These are phyloP conservation scores for Tachyglossus aculeatus DNA, from an alignment of 2,797 vertebrate species.

Conservation along the genomic window DNA sequence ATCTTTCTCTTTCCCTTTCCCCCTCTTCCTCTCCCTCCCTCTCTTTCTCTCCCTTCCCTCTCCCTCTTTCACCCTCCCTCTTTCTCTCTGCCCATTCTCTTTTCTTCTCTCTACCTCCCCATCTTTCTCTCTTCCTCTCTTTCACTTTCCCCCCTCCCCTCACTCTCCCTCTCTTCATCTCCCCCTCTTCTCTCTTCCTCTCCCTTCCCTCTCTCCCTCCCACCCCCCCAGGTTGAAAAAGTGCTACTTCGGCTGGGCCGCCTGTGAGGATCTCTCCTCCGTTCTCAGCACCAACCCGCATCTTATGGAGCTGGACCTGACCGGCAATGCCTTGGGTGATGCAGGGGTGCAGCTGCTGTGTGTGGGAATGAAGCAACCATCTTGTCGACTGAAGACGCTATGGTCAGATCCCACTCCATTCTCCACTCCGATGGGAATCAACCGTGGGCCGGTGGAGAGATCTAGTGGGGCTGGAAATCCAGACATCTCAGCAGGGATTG, in stretches of 20 bases:
- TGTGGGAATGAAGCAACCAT: slow-evolving; percentile 25
- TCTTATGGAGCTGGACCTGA: slow-evolving; percentile 52
- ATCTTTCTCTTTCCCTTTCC: not conserved
- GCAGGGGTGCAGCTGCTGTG: slow-evolving; percentile 29
- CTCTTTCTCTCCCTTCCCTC: not conserved
- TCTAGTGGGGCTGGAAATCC: no score
- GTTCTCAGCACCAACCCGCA: slow-evolving; percentile 37
- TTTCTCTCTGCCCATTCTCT: not conserved
- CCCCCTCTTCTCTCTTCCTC: not conserved
- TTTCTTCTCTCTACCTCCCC: not conserved
- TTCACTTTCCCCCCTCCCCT: no score
- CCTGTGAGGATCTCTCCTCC: not conserved
- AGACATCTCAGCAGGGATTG: no score
- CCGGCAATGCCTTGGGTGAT: slow-evolving; percentile 39
- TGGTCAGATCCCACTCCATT: slow-evolving; percentile 33
- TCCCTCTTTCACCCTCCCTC: not conserved
- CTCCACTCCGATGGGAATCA: not conserved
- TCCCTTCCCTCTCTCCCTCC: not conserved
- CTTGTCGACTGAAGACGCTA: slow-evolving; percentile 39
- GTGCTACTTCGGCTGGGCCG: no score
- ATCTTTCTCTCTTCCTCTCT: not conserved
- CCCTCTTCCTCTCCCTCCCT: not conserved
- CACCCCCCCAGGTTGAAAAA: no score
- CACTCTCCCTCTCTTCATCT: not conserved
- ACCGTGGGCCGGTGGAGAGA: no score